A percentile compares a stretch with the other conserved stretches of the same genome.
Evolutionary conservation across 37 sponge, comb jelly and placozoan genomes (phyloP).

Genomic region (Aplysina aerophoba): DNA sequence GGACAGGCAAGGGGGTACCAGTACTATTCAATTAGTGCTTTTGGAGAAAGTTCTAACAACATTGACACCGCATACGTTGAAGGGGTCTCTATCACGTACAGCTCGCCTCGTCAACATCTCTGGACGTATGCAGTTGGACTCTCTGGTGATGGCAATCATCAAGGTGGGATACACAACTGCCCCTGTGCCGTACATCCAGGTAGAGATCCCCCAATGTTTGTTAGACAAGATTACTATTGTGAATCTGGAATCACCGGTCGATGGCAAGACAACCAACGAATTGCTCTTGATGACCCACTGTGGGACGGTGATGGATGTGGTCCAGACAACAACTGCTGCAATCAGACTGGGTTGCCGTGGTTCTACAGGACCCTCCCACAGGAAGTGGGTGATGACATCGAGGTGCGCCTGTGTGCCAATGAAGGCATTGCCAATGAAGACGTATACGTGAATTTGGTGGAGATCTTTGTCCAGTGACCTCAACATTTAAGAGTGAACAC

Average conservation of each 20-base stretch:
- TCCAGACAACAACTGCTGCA: neutral
- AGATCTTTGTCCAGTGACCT: constrained; percentile 2
- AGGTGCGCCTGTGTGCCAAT: neutral
- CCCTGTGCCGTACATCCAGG: neutral
- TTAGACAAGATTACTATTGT: neutral
- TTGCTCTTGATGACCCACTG: neutral
- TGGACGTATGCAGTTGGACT: constrained; percentile 21
- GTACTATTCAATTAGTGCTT: constrained; percentile 15
- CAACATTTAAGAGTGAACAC: no score
- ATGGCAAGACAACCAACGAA: neutral
- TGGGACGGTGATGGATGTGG: constrained; percentile 5
- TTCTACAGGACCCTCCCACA: neutral
- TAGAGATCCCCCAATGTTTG: neutral
- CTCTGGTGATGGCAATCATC: neutral
- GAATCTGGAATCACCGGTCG: constrained; percentile 10
- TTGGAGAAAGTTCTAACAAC: neutral
- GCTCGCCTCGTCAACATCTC: neutral
- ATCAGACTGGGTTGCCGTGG: neutral
- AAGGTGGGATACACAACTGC: neutral
- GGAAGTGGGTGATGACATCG: neutral
- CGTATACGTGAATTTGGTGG: neutral
- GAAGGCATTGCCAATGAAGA: neutral
- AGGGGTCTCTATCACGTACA: neutral
- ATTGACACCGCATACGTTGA: constrained; percentile 16
- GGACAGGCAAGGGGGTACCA: constrained; percentile 40